Base-by-base conservation (phyloP, 1,140 invertebrate genomes). In the Drosophila albomicans region DNA sequence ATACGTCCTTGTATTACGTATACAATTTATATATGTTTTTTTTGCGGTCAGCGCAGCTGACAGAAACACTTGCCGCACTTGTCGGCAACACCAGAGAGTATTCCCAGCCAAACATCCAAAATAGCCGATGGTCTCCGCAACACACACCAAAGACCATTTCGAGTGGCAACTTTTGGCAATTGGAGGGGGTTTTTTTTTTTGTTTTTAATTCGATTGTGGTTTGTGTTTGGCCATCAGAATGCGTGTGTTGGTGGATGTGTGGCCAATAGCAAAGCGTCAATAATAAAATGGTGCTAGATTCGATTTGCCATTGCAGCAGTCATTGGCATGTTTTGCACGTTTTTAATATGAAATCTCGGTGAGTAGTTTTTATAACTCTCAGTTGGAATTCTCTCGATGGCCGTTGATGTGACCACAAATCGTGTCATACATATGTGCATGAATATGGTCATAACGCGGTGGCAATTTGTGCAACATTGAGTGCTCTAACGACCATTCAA, bases 311-410 rank as follows among this genome's bases (percentile, higher is more conserved):
- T 38, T 57, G 41, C 25, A 30, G 38, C 46, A 32, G 38, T 41
- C 41, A 69, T 75, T 69, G 57, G 41, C 66, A 75, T 69, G 59
- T 59, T 66, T 62, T 66, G 66, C 76, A 78, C 66, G 72, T 75
- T 75, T 78, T 75, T 67, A 66, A 71, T 71, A 75, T 70, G 51
- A 32, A 57, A 70, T 45, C 35, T 45, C 35, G 43, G 25, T 30
- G 54, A 13, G 38, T 20, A 54, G 49, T 73, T 73, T 77, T 72
- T 74, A 46, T 41, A 46, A 54, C 62, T 58, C 62, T 51, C 35
- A 43, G 30, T 57, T 58, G 52, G 30, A 20, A 38, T 16, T 56
- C 32, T 8, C 32, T 35, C 41, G 15, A 68, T 58, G 49, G 66
- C 45, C 41, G 49, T 69, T 59, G 61, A 75, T 75, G n/a, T 48